phyloP scores from a whole-genome alignment of 2,888 invertebrate species.

The Eristalis pertinax region DNA sequence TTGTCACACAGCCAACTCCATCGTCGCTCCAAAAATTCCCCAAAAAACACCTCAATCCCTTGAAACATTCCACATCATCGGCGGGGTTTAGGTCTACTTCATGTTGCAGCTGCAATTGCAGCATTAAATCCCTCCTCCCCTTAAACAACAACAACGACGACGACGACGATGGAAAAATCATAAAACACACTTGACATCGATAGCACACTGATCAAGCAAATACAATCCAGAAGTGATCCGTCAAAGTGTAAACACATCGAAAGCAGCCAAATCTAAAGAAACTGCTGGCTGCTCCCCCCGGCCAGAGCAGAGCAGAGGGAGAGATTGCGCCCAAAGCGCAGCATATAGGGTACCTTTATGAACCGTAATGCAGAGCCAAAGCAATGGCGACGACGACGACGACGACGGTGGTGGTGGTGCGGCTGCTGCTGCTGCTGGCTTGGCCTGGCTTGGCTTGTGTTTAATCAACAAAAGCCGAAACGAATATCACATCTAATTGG shows the following conservation, averaged over 20 bases:
- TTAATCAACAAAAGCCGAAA: constrained; percentile 58
- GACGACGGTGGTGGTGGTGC: not conserved
- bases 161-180: constrained; percentile 14
- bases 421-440: not conserved
- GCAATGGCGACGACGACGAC: not conserved
- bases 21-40: not conserved
- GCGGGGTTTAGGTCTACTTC: not conserved
- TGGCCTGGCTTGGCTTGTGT: constrained; percentile 20
- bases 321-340: not conserved
- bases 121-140: not conserved
- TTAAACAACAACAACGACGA: not conserved
- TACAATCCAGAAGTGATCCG: constrained; percentile 65
- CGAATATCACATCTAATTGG: constrained; percentile 65
- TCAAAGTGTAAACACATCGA: constrained; percentile 47
- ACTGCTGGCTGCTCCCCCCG: not conserved
- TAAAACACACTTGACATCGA: constrained; percentile 57
- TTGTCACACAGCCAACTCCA: too few species aligned
- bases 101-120: constrained; percentile 18
- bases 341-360: constrained; percentile 40
- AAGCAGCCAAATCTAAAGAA: constrained; percentile 20
- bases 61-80: not conserved
- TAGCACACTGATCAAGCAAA: constrained; percentile 53
- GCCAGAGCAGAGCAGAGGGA: not conserved
- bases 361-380: constrained; percentile 40
- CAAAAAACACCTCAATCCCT: not conserved